Evolutionary conservation across 2,797 vertebrate species (phyloP), one percentile per base, ranked within the genome.

Genomic region (Tarsius wallacei): DNA sequence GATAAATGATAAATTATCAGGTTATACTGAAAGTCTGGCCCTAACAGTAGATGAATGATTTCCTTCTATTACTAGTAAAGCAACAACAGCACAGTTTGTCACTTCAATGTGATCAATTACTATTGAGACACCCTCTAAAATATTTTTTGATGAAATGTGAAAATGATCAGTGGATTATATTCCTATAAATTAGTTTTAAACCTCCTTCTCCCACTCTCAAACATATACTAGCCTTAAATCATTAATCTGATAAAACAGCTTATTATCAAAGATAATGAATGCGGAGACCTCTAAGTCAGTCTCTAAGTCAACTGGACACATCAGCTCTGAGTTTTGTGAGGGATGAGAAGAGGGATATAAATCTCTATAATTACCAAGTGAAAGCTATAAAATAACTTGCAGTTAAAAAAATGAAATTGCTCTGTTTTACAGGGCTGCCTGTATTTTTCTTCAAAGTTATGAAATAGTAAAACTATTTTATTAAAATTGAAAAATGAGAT

Each of bases 221-320:
- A 98, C 93, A 98, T 84, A 98, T 82, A 95, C 90, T 93, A 87
- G 91, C 98, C 93, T 97, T 98, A 98, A 98, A 97, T 98, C 97
- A 98, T 98, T 97, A 98, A 93, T 73, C 96, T 96, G 81, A 95
- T 88, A 61, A 95, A 96, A 90, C 36, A 97, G 84, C 95, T 97
- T 97, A 87, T 98, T 98, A 97, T 98, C 94, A 96, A 98, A 97
- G 96, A 96, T 97, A 98, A 98, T 98, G 96, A 97, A 97, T 97
- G 71, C 61, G 42, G 76, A 95, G 87, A 97, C 92, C 90, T 94
- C 86, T 97, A 95, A 97, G 97, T 97, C 93, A 97, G 19, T 97
- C 2, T 97, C 51, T 76, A 97, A 98, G 80, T 90, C 96, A 97
- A 90, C 95, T 87, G 96, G 98, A 97, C 97, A 97, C 26, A 86